A percentile compares a stretch with the other conserved stretches of the same genome.
Evolutionary conservation across 1,140 invertebrate species (phyloP).

Genomic region (Drosophila kikkawai): DNA sequence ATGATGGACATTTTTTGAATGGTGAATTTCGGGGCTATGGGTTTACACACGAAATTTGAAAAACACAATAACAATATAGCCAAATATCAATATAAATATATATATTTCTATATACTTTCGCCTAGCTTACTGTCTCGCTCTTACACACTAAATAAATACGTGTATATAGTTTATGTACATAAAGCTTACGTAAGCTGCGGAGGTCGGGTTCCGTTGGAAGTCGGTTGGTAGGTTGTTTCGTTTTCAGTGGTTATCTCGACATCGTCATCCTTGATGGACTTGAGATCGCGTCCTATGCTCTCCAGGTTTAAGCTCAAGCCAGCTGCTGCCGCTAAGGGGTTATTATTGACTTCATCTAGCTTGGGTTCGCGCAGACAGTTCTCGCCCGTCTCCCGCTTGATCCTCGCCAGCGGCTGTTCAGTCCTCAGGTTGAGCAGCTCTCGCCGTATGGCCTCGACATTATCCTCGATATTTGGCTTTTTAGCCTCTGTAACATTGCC

Average conservation of each 20-base stretch:
- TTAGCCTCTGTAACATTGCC: conserved; percentile 10
- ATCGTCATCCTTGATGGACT: conserved; percentile 68
- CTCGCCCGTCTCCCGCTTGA: conserved; percentile 55
- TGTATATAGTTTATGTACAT: conserved; percentile 42
- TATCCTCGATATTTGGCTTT: conserved; percentile 53
- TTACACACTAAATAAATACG: conserved; percentile 46
- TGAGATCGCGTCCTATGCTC: conserved; percentile 77
- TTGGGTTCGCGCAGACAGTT: conserved; percentile 71
- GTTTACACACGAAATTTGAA: conserved; percentile 7
- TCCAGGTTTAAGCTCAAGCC: conserved; percentile 54
- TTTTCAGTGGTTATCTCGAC: conserved; percentile 31
- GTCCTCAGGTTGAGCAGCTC: conserved; percentile 67
- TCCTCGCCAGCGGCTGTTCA: conserved; percentile 12
- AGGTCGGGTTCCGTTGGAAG: conserved; percentile 27
- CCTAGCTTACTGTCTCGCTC: conserved; percentile 8
- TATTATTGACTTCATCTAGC: conserved; percentile 37
- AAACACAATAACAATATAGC: neutral
- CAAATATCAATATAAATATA: conserved; percentile 5
- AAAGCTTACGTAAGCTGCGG: conserved; percentile 42
- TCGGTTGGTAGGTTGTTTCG: conserved; percentile 25
- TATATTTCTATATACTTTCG: conserved; percentile 19
- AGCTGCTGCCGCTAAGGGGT: conserved; percentile 22
- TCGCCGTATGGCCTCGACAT: conserved; percentile 76
- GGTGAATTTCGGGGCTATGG: conserved; percentile 33
- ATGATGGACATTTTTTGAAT: conserved; percentile 59